These are phyloP conservation scores for Morpho helenor DNA, from an alignment of 2,888 invertebrate species.

Conservation along the genomic window DNA sequence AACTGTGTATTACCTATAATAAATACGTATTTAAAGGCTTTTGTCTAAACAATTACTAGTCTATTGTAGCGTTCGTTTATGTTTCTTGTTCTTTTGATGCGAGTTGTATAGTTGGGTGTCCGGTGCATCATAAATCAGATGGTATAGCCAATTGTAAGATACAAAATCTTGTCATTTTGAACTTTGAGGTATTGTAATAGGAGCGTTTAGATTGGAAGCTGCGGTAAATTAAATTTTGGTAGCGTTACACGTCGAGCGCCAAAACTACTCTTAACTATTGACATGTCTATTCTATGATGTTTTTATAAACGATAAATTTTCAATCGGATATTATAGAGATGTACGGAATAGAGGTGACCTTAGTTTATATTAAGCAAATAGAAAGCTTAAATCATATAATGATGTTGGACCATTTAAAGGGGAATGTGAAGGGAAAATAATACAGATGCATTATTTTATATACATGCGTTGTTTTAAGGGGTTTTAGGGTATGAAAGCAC, in stretches of 20 bases:
- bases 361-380: background rate
- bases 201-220: conserved; percentile 1
- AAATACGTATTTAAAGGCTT: conserved; percentile 37
- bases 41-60: conserved; percentile 76
- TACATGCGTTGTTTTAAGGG: too few relatives aligned
- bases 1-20: conserved; percentile 11
- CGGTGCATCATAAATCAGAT: conserved; percentile 75
- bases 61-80: conserved; percentile 75
- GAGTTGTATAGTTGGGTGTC: conserved; percentile 70
- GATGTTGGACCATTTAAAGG: background rate
- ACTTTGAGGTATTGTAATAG: conserved; percentile 31
- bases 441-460: too few relatives aligned
- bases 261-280: conserved; percentile 60
- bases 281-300: conserved; percentile 66
- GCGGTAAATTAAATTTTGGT: conserved; percentile 25
- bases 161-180: conserved; percentile 30
- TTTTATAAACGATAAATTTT: conserved; percentile 66
- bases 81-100: conserved; percentile 71
- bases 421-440: too few relatives aligned
- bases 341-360: too few relatives aligned
- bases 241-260: conserved; percentile 39
- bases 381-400: too few relatives aligned
- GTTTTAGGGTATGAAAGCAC: too few relatives aligned
- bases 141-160: conserved; percentile 42
- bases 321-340: conserved; percentile 43